Conservation (phyloP, 2,797 vertebrate genomes). For the Cephalopachus bancanus region DNA sequence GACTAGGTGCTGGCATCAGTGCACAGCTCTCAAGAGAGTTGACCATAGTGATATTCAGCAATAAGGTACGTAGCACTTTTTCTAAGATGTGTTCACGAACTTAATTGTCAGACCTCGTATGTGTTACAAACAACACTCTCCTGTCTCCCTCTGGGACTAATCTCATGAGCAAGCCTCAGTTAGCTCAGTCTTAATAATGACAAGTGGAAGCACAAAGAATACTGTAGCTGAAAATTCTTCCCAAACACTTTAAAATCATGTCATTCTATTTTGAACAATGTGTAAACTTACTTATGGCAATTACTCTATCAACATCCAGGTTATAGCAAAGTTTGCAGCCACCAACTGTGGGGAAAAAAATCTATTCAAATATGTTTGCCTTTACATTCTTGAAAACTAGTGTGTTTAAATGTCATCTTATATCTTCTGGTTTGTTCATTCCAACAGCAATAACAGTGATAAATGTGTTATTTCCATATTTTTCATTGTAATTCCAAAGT, state of each 20-base stretch:
- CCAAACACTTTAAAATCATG: background rate
- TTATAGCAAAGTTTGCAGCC: background rate
- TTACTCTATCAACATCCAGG: background rate
- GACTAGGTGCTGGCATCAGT: too few species aligned
- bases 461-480: constrained; percentile 80
- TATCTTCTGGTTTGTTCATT: constrained; percentile 53
- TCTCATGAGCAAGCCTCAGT: background rate
- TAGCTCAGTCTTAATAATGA: background rate
- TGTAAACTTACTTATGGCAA: background rate
- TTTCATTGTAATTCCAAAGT: constrained; percentile 81
- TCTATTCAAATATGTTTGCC: constrained; percentile 11
- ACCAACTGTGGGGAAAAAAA: background rate
- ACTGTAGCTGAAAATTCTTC: background rate
- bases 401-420: constrained; percentile 65
- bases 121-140: background rate
- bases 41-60: too few species aligned
- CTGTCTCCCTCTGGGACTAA: background rate
- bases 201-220: background rate
- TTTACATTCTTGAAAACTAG: constrained; percentile 44
- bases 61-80: too few species aligned
- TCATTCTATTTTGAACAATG: constrained; percentile 19
- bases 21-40: too few species aligned
- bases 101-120: background rate
- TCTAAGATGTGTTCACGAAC: too few species aligned
- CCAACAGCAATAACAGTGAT: constrained; percentile 71